A percentile compares a stretch with the other conserved stretches of the same genome.
Conservation (phyloP, 2,888 invertebrate genomes). For the Eupsilia transversa region DNA sequence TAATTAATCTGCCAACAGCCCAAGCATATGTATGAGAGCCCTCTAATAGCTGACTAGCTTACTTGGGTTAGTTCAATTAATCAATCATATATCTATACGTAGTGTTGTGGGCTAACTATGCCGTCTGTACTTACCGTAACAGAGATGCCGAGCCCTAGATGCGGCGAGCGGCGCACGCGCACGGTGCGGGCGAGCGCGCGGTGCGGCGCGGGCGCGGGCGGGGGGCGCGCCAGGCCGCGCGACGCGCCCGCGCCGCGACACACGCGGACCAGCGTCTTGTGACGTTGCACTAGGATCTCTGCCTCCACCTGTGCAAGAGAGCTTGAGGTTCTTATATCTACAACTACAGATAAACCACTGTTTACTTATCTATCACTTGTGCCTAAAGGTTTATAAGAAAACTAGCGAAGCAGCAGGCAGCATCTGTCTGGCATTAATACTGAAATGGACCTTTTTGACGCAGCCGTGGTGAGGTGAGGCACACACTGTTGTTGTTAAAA, state of each 20-base stretch:
- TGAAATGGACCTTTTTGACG: too few relatives aligned
- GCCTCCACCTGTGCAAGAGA: conserved; percentile 92
- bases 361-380: too few relatives aligned
- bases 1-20: not conserved
- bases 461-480: too few relatives aligned
- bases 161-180: conserved; percentile 92
- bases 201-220: conserved; percentile 71
- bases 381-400: too few relatives aligned
- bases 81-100: not conserved
- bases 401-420: too few relatives aligned
- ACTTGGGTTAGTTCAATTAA: not conserved
- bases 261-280: conserved; percentile 94
- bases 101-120: not conserved
- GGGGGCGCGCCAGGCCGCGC: conserved; percentile 74
- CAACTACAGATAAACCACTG: too few relatives aligned
- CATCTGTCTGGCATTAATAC: too few relatives aligned
- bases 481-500: too few relatives aligned
- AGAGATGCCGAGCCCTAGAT: conserved; percentile 95
- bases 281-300: conserved; percentile 95
- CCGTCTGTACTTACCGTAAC: conserved; percentile 92
- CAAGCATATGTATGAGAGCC: not conserved
- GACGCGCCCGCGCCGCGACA: conserved; percentile 87
- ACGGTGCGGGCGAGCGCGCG: conserved; percentile 91
- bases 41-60: not conserved
- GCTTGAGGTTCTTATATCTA: not conserved